Evolutionary conservation across 2,888 invertebrate genomes (phyloP).

Genomic region (Cyclophora punctaria): DNA sequence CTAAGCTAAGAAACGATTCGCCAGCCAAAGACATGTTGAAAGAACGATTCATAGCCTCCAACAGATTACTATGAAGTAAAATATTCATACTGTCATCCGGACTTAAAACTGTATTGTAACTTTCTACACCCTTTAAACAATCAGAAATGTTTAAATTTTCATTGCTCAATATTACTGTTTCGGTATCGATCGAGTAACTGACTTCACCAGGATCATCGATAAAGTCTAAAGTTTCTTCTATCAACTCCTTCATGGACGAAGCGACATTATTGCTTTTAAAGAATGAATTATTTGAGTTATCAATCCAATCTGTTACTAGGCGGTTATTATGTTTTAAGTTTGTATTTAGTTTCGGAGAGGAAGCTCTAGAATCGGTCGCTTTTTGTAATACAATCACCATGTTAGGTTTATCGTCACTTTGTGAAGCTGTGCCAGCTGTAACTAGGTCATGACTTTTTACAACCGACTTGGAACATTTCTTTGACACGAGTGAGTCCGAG

Average conservation of each 20-base stretch:
- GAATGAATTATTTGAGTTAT: conserved; percentile 12
- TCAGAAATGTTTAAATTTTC: conserved; percentile 19
- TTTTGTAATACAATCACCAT: conserved; percentile 25
- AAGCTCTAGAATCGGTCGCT: too few relatives aligned
- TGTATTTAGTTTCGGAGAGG: too few relatives aligned
- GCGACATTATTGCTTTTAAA: conserved; percentile 19
- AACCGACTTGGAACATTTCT: conserved; percentile 14
- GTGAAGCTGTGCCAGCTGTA: conserved; percentile 1
- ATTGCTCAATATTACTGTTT: conserved; percentile 26
- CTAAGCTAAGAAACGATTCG: conserved; percentile 26
- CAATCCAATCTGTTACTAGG: conserved; percentile 23
- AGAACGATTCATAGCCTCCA: conserved; percentile 29
- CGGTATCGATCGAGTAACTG: conserved; percentile 22
- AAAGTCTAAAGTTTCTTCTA: conserved; percentile 42
- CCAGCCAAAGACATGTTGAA: conserved; percentile 26
- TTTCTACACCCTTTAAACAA: conserved; percentile 23
- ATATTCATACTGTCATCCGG: conserved; percentile 25
- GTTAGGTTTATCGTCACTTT: conserved; percentile 21
- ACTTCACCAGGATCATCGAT: conserved; percentile 22
- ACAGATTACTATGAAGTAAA: conserved; percentile 24
- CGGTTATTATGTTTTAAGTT: conserved; percentile 11
- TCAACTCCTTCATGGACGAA: conserved; percentile 30
- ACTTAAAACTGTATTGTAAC: conserved; percentile 29
- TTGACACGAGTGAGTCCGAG: conserved; percentile 21
- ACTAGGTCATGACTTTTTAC: too few relatives aligned